Evolutionary conservation across 2,113 vertebrate species (phyloP).

Genomic region (Gila orcuttii): DNA sequence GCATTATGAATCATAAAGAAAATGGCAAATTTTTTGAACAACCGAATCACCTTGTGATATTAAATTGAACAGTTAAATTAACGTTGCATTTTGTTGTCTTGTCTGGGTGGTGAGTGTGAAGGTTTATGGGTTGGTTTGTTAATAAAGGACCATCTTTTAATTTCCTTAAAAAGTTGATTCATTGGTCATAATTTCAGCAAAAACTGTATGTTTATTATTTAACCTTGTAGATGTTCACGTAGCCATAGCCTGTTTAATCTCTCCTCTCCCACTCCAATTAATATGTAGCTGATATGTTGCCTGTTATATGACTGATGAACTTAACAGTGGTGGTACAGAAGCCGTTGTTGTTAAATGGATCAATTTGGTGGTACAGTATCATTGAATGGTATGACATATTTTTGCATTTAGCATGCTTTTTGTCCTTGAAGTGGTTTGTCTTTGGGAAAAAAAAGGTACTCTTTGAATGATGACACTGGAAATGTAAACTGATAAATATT

Average conservation of each 20-base stretch:
- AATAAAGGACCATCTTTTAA: constrained; percentile 1
- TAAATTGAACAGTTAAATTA: background rate
- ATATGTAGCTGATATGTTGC: background rate
- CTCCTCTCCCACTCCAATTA: no score
- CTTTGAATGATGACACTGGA: no score
- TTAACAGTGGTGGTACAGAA: background rate
- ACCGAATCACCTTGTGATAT: background rate
- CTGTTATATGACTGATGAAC: background rate
- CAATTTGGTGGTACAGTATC: background rate
- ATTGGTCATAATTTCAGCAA: background rate
- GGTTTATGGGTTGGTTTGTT: constrained; percentile 4
- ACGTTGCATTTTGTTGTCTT: background rate
- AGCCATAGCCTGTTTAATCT: background rate
- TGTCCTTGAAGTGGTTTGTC: background rate
- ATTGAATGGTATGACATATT: background rate
- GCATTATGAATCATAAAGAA: background rate
- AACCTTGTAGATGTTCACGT: background rate
- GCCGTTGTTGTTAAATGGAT: background rate
- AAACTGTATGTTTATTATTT: background rate
- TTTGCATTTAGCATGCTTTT: background rate
- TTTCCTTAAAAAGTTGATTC: background rate
- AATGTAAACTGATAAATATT: background rate
- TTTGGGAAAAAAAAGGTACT: no score
- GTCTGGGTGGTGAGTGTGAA: background rate
- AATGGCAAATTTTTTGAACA: background rate